A percentile compares a stretch with the other conserved stretches of the same genome.
phyloP scores from a whole-genome alignment of 1,140 invertebrate genomes.

The Heliconius congener region DNA sequence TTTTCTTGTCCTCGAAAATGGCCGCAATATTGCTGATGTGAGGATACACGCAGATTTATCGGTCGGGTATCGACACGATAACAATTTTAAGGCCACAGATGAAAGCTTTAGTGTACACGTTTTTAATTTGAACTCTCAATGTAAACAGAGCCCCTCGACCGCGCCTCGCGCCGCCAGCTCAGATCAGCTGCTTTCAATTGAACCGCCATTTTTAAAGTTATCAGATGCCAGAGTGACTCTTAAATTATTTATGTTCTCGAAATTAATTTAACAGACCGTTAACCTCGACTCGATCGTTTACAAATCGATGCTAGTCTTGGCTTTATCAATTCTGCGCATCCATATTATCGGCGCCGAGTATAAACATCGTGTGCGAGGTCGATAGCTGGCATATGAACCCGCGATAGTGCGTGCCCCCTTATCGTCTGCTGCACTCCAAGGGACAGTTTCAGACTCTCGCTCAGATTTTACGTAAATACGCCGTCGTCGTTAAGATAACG shows the following conservation, averaged over 20 bases:
- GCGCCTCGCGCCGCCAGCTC: slow-evolving; percentile 14
- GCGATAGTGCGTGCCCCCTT: slow-evolving; percentile 56
- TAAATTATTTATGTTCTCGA: slow-evolving; percentile 42
- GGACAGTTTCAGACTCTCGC: slow-evolving; percentile 60
- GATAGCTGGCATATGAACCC: slow-evolving; percentile 76
- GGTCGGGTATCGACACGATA: slow-evolving; percentile 51
- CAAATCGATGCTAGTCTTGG: slow-evolving; percentile 59
- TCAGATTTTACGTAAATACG: slow-evolving; percentile 77
- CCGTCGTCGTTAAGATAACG: slow-evolving; percentile 71
- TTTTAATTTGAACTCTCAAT: slow-evolving; percentile 68
- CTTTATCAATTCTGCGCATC: slow-evolving; percentile 61
- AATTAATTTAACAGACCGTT: slow-evolving; percentile 60
- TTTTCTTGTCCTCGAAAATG: slow-evolving; percentile 67
- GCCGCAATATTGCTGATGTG: slow-evolving; percentile 59
- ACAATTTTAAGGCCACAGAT: slow-evolving; percentile 64
- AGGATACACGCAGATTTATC: slow-evolving; percentile 70
- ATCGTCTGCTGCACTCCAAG: slow-evolving; percentile 65
- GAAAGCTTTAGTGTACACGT: slow-evolving; percentile 71
- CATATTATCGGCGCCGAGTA: slow-evolving; percentile 9
- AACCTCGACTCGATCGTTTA: slow-evolving; percentile 61
- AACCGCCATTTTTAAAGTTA: slow-evolving; percentile 24
- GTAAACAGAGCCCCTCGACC: slow-evolving; percentile 35
- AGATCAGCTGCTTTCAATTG: slow-evolving; percentile 37
- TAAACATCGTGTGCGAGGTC: slow-evolving; percentile 49
- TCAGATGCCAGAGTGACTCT: slow-evolving; percentile 20